phyloP scores from a whole-genome alignment of 2,113 vertebrate genomes.

The Percopsis transmontana region DNA sequence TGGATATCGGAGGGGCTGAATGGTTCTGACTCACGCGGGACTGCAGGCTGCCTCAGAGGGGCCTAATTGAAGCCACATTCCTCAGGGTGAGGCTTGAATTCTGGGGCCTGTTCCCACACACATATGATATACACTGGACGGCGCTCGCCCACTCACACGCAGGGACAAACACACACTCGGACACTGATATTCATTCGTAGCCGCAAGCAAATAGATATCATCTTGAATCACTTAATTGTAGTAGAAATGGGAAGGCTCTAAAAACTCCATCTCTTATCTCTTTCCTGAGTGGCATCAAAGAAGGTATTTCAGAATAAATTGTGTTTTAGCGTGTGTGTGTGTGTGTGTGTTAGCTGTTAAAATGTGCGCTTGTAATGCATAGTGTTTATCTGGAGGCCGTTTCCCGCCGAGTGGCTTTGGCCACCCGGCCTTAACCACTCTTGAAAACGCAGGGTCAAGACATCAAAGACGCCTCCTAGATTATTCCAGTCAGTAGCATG shows the following conservation, averaged over 20 bases:
- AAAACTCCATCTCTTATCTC: slow-evolving; percentile 19
- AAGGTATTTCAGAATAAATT: slow-evolving; percentile 4
- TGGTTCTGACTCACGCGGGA: slow-evolving; percentile 50
- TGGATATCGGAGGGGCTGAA: slow-evolving; percentile 40
- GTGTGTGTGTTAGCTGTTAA: slow-evolving; percentile 6
- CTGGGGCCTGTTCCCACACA: slow-evolving; percentile 35
- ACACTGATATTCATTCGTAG: slow-evolving; percentile 21
- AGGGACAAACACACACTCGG: slow-evolving; percentile 36
- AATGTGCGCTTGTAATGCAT: slow-evolving; percentile 57
- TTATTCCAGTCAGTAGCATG: slow-evolving; percentile 68
- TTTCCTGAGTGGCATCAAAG: slow-evolving; percentile 12
- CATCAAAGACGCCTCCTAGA: slow-evolving; percentile 61
- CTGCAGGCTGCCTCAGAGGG: slow-evolving; percentile 49
- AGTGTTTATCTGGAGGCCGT: slow-evolving; percentile 50
- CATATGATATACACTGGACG: slow-evolving; percentile 3
- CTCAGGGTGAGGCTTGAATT: slow-evolving; percentile 51
- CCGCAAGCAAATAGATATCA: not conserved
- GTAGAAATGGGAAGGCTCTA: not conserved
- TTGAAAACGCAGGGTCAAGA: slow-evolving; percentile 48
- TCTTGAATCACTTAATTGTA: not conserved
- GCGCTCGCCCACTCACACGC: slow-evolving; percentile 5
- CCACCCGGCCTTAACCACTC: slow-evolving; percentile 51
- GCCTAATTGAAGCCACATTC: slow-evolving; percentile 70
- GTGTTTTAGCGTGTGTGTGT: not conserved
- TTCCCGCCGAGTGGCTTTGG: slow-evolving; percentile 45